Evolutionary conservation across 1,140 invertebrate species (phyloP), one percentile per base, ranked within the genome.

Genomic region (Lamellibrachia luymesi): DNA sequence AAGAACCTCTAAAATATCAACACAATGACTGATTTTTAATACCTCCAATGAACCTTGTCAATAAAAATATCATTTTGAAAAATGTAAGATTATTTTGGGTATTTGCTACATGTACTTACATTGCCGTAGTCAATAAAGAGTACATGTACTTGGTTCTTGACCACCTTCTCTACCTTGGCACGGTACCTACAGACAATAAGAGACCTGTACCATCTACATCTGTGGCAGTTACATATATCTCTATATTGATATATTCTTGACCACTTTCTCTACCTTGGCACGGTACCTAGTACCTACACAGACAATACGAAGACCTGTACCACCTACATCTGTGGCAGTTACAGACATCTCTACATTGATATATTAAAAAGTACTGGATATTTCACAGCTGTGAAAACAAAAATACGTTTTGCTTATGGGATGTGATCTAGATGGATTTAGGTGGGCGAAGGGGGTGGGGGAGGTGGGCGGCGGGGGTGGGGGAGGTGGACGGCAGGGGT

Each of bases 101-200:
- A 8, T 80, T 22, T 80, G 64, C 64, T 2, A 6, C 4, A 22
- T 22, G 13, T 50, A 91, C 96, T 96, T 96, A 97, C 97, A 95
- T 99, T 99, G 94, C 99, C 99, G 96, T 99, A 99, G 96, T 99
- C 99, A 94, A 99, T 97, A 96, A 99, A 99, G 51, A 98, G 97
- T 5, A 99, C 97, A 91, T 97, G 97, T 91, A 97, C 97, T 90
- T 97, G 96, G 91, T 95, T 95, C 7, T 97, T 97, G 94, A 97
- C 96, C 5, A 99, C 96, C 95, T 98, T 99, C 95, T 99, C 98
- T 25, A 99, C 97, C 96, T 98, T 98, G 0, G 98, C 99, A 94
- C 99, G 97, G 96, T 99, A 99, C 64, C 64, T 80, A 17, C 64
- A 80, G 38, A 80, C 64, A 80, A 80, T 22, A 80, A 10, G 25